These are phyloP conservation scores for Hermetia illucens DNA, from an alignment of 1,140 invertebrate species.

Conservation along the genomic window DNA sequence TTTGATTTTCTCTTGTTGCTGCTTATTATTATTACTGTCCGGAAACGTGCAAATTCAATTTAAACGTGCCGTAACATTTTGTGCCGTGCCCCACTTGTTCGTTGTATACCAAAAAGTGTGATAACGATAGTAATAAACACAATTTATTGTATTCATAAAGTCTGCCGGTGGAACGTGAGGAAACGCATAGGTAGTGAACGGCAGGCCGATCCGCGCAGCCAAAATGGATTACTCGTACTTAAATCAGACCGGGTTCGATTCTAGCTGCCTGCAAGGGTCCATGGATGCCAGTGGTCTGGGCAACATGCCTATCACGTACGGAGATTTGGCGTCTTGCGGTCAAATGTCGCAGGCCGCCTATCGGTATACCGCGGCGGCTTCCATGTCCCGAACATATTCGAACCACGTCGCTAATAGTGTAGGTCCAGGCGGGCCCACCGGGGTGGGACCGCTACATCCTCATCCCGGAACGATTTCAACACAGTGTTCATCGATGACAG, in stretches of 20 bases:
- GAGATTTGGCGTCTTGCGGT: slow-evolving; percentile 69
- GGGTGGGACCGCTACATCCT: slow-evolving; percentile 30
- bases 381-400: slow-evolving; percentile 34
- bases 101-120: no score
- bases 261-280: slow-evolving; percentile 44
- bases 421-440: slow-evolving; percentile 24
- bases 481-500: slow-evolving; percentile 44
- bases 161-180: no score
- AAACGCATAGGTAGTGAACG: no score
- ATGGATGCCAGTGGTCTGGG: slow-evolving; percentile 43
- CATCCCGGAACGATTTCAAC: slow-evolving; percentile 31
- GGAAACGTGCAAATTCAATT: no score
- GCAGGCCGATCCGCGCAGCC: not conserved
- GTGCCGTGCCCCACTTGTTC: no score
- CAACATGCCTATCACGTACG: slow-evolving; percentile 64
- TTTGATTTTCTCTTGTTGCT: no score
- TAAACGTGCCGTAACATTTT: no score
- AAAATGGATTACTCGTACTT: slow-evolving; percentile 57
- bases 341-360: slow-evolving; percentile 71
- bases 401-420: slow-evolving; percentile 31
- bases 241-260: slow-evolving; percentile 54
- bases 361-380: slow-evolving; percentile 46
- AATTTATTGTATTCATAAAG: no score
- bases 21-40: no score
- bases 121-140: no score